Percentiles rank a stretch among this genome's conserved stretches.
phyloP scores from a whole-genome alignment of 2,888 invertebrate genomes.

The Lymantria dispar region DNA sequence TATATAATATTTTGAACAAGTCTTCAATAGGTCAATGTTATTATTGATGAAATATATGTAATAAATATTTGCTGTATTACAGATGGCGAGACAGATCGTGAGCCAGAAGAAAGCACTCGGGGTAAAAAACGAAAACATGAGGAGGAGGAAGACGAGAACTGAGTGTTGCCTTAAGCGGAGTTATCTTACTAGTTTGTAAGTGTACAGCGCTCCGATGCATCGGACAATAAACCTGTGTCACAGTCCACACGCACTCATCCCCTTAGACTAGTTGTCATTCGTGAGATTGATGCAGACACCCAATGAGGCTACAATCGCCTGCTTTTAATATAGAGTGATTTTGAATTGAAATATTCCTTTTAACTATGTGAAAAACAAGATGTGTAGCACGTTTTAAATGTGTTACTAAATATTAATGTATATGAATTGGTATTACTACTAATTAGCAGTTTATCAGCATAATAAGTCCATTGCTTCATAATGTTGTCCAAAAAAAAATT shows the following conservation, averaged over 20 bases:
- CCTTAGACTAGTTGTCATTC: slow-evolving; percentile 64
- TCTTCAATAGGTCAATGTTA: not conserved
- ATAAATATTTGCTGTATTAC: slow-evolving; percentile 18
- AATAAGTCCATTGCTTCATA: too few relatives aligned
- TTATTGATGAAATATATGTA: too few relatives aligned
- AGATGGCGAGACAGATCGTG: slow-evolving; percentile 70
- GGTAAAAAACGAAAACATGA: slow-evolving; percentile 84
- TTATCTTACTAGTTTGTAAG: slow-evolving; percentile 79
- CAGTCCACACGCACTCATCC: slow-evolving; percentile 51
- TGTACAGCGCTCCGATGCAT: slow-evolving; percentile 78
- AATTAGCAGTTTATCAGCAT: too few relatives aligned
- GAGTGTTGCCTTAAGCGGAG: slow-evolving; percentile 77
- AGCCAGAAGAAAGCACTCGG: slow-evolving; percentile 79
- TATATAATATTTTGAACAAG: too few relatives aligned
- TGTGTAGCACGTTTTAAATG: too few relatives aligned
- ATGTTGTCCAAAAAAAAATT: too few relatives aligned
- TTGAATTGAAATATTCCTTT: not conserved
- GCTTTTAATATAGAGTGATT: slow-evolving; percentile 24
- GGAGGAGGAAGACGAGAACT: slow-evolving; percentile 78
- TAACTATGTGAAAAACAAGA: too few relatives aligned
- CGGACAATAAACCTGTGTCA: slow-evolving; percentile 71
- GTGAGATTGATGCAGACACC: slow-evolving; percentile 55
- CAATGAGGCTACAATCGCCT: slow-evolving; percentile 42
- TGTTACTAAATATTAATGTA: too few relatives aligned
- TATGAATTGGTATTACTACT: too few relatives aligned